phyloP scores from a whole-genome alignment of 2,888 invertebrate genomes.

The Drosophila nr. perissopoda region DNA sequence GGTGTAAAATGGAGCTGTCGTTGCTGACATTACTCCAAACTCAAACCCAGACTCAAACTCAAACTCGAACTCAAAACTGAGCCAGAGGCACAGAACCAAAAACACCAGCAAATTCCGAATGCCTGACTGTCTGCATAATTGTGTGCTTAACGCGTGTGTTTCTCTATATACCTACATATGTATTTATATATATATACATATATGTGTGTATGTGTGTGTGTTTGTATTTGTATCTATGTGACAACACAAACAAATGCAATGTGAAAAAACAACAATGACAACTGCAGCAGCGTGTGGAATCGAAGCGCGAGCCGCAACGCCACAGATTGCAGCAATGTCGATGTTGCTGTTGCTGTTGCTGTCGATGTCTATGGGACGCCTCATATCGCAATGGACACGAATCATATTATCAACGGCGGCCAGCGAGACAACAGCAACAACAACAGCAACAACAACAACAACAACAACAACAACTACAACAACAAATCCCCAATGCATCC shows the following conservation, averaged over 20 bases:
- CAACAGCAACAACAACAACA: conserved; percentile 11
- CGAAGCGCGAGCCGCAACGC: conserved; percentile 53
- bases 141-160: conserved; percentile 78
- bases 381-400: conserved; percentile 72
- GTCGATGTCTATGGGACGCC: conserved; percentile 53
- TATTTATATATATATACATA: conserved; percentile 19
- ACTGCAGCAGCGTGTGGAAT: conserved; percentile 46
- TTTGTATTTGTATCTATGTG: conserved; percentile 46
- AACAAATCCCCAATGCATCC: conserved; percentile 50
- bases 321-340: conserved; percentile 50
- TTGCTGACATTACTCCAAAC: conserved; percentile 17
- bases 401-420: conserved; percentile 71
- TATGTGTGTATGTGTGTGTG: conserved; percentile 8
- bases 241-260: conserved; percentile 62
- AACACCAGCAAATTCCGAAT: conserved; percentile 65
- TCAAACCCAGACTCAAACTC: background rate
- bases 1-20: conserved; percentile 78
- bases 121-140: conserved; percentile 81
- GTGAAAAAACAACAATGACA: conserved; percentile 59
- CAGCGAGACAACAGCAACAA: conserved; percentile 27
- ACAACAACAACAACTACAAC: conserved; percentile 36
- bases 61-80: background rate
- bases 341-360: background rate
- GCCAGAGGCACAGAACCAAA: conserved; percentile 1
- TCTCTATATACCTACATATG: conserved; percentile 6